Percentiles rank a stretch among this genome's conserved stretches.
phyloP scores from a whole-genome alignment of 2,888 invertebrate genomes.

The Dromius quadrimaculatus region DNA sequence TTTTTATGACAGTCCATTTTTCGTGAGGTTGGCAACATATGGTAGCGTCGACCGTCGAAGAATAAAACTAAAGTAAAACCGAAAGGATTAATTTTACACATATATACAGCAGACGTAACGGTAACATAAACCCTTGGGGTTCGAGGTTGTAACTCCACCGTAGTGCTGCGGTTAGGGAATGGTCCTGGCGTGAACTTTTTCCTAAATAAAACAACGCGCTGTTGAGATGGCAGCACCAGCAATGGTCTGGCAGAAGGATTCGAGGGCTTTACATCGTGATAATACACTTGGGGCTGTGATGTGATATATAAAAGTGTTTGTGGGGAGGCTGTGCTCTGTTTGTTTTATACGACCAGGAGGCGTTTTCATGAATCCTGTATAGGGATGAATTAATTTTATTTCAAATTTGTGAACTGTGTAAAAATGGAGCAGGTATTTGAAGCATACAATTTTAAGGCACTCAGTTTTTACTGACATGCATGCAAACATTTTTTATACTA shows the following conservation, averaged over 20 bases:
- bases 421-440: no score
- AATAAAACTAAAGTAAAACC: slow-evolving; percentile 38
- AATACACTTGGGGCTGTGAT: slow-evolving; percentile 13
- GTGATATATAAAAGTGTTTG: slow-evolving; percentile 16
- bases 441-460: no score
- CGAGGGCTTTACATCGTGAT: slow-evolving; percentile 28
- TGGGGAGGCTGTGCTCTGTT: background rate
- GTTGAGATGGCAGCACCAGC: slow-evolving; percentile 5
- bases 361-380: no score
- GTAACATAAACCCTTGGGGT: slow-evolving; percentile 16
- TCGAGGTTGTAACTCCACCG: background rate
- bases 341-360: background rate
- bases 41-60: slow-evolving; percentile 19
- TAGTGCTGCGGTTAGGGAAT: slow-evolving; percentile 3
- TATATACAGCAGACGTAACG: slow-evolving; percentile 36
- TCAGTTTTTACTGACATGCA: no score
- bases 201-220: slow-evolving; percentile 30
- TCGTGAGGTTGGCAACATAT: slow-evolving; percentile 22
- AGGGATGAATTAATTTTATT: no score
- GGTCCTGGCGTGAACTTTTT: slow-evolving; percentile 7
- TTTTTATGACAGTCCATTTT: slow-evolving; percentile 35
- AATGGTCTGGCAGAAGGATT: no score
- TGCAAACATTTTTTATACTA: no score
- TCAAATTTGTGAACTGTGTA: no score
- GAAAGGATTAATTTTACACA: slow-evolving; percentile 42